Evolutionary conservation across 2,888 invertebrate genomes (phyloP).

Genomic region (Diachrysia chrysitis): DNA sequence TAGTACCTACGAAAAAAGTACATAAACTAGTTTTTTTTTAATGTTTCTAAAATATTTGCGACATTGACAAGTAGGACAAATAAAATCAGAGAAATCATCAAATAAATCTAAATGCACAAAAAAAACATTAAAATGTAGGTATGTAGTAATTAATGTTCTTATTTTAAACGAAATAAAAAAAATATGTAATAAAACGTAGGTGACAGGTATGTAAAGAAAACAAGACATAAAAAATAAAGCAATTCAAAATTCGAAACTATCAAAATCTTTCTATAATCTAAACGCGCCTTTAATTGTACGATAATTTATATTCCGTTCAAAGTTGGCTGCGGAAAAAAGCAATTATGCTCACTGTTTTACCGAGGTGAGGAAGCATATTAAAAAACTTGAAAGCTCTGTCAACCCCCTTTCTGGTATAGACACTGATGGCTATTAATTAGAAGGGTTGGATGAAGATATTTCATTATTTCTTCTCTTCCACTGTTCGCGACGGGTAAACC

Average conservation of each 20-base stretch:
- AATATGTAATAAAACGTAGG: no score
- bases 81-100: no score
- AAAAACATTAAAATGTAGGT: no score
- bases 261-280: background rate
- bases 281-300: constrained; percentile 48
- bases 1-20: no score
- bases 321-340: constrained; percentile 82
- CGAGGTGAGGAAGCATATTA: constrained; percentile 88
- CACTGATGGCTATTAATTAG: constrained; percentile 89
- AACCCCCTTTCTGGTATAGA: constrained; percentile 85
- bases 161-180: no score
- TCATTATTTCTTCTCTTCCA: constrained; percentile 82
- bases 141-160: no score
- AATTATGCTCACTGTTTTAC: constrained; percentile 86
- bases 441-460: constrained; percentile 88
- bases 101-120: no score
- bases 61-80: no score
- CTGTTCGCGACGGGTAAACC: constrained; percentile 57
- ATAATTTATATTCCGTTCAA: constrained; percentile 70
- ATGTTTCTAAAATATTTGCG: no score
- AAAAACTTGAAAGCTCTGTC: constrained; percentile 87
- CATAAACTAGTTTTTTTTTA: no score
- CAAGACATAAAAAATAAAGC: constrained; percentile 5
- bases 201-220: no score
- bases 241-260: constrained; percentile 5